phyloP scores from a whole-genome alignment of 2,113 vertebrate species.

The Micronisus gabar region DNA sequence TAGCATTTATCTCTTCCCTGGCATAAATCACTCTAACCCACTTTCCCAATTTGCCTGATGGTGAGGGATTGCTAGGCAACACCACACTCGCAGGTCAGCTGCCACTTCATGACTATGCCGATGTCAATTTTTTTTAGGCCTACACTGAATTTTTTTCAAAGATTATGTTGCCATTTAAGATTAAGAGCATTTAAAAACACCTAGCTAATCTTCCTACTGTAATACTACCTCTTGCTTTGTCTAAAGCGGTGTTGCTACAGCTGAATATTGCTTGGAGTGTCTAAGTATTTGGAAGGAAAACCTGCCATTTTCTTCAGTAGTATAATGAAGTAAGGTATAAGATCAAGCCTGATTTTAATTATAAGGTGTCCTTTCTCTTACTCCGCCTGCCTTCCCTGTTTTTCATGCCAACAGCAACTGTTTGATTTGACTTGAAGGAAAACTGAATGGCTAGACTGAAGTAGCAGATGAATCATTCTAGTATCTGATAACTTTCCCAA shows the following conservation, averaged over 20 bases:
- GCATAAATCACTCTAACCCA: neutral
- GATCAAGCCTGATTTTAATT: slow-evolving; percentile 36
- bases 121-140: neutral
- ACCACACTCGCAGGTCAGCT: slow-evolving; percentile 6
- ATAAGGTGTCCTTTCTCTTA: slow-evolving; percentile 11
- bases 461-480: slow-evolving; percentile 48
- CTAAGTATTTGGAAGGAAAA: slow-evolving; percentile 38
- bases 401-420: slow-evolving; percentile 22
- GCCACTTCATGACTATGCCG: neutral
- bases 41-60: neutral
- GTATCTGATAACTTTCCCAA: slow-evolving; percentile 31
- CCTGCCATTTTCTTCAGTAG: slow-evolving; percentile 5
- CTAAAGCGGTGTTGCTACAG: neutral
- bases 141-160: neutral
- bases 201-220: neutral
- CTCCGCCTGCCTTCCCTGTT: slow-evolving; percentile 16
- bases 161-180: neutral
- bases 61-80: slow-evolving; percentile 18
- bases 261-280: neutral
- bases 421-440: slow-evolving; percentile 44
- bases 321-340: neutral
- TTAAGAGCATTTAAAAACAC: slow-evolving; percentile 8
- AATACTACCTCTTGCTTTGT: neutral
- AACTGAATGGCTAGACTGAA: slow-evolving; percentile 10
- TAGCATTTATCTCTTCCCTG: neutral